Conservation (phyloP, 2,797 vertebrate species). For the Trachops cirrhosus region DNA sequence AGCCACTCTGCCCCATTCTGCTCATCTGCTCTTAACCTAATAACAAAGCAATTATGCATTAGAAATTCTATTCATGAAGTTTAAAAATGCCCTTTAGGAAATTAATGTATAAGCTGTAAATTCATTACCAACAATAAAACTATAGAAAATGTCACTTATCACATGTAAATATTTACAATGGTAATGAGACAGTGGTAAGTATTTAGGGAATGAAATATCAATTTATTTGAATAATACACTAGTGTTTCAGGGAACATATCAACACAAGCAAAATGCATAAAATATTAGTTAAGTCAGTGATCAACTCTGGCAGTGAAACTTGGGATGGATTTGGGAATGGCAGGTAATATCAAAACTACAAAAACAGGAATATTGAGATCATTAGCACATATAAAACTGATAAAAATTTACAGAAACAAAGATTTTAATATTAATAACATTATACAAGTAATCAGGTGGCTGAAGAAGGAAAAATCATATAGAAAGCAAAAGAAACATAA, state of each 20-base stretch:
- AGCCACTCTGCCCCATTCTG: background rate
- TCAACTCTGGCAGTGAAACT: background rate
- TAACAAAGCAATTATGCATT: background rate
- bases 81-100: background rate
- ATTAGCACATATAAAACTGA: background rate
- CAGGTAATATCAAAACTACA: background rate
- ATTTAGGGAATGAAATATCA: conserved; percentile 7
- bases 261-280: background rate
- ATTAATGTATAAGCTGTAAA: background rate
- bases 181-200: background rate
- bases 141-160: conserved; percentile 25
- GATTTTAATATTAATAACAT: background rate
- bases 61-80: background rate
- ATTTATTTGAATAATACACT: background rate
- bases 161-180: conserved; percentile 34
- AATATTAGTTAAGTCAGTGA: conserved; percentile 12
- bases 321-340: conserved; percentile 8
- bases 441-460: background rate
- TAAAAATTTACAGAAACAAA: background rate
- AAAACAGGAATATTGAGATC: background rate
- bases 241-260: background rate
- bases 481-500: background rate
- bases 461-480: background rate
- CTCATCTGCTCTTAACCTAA: background rate
- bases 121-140: background rate